These are phyloP conservation scores for Agrilus biguttatus DNA, from an alignment of 2,888 invertebrate species.

Conservation along the genomic window DNA sequence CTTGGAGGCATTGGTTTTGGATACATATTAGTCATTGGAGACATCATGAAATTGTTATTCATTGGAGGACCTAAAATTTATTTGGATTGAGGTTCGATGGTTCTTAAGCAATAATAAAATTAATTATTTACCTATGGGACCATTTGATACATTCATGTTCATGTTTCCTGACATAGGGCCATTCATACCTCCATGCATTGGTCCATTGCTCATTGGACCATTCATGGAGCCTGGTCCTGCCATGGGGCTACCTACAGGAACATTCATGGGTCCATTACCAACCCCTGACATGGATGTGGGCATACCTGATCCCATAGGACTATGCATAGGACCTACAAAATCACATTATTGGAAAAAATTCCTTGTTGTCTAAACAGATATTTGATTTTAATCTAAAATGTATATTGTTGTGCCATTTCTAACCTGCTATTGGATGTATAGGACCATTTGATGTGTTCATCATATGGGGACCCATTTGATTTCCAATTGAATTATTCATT, in stretches of 20 bases:
- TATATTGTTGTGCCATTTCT: constrained; percentile 41
- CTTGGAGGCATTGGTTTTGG: constrained; percentile 86
- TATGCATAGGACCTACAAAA: constrained; percentile 12
- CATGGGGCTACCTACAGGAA: constrained; percentile 45
- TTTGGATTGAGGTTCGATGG: not conserved
- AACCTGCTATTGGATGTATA: constrained; percentile 40
- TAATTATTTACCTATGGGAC: constrained; percentile 18
- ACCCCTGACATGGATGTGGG: constrained; percentile 22
- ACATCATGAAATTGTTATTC: constrained; percentile 31
- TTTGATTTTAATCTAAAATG: constrained; percentile 21
- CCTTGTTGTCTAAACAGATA: not conserved
- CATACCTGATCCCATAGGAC: constrained; percentile 39
- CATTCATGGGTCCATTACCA: constrained; percentile 56
- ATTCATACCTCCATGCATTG: constrained; percentile 32
- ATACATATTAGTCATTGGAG: constrained; percentile 40
- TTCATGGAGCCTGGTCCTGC: constrained; percentile 52
- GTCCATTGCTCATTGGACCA: constrained; percentile 46
- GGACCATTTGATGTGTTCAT: constrained; percentile 48
- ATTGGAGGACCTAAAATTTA: constrained; percentile 29
- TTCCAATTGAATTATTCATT: constrained; percentile 27
- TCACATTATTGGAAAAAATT: not conserved
- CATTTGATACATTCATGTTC: constrained; percentile 18
- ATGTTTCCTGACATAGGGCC: constrained; percentile 22
- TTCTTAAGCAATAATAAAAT: constrained; percentile 1
- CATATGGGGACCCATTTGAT: constrained; percentile 32